A percentile compares a stretch with the other conserved stretches of the same genome.
Evolutionary conservation across 2,113 vertebrate species (phyloP).

Genomic region (Saccopteryx leptura): DNA sequence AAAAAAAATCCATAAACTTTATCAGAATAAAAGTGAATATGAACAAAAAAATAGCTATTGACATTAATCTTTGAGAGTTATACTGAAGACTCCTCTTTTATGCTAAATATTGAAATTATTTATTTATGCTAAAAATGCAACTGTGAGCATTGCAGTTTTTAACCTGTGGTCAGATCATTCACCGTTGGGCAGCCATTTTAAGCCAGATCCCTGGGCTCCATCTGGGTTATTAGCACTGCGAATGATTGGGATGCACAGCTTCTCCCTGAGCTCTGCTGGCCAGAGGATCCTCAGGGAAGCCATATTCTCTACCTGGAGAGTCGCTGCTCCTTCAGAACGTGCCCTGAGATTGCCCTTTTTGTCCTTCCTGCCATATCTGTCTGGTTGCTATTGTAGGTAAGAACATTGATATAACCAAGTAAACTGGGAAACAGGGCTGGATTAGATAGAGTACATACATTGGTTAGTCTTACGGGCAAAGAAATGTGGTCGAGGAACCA

Average conservation of each 20-base stretch:
- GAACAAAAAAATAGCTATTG: background rate
- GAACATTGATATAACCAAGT: background rate
- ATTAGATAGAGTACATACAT: background rate
- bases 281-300: background rate
- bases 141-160: background rate
- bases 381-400: background rate
- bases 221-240: background rate
- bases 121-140: constrained; percentile 17
- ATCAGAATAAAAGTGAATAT: background rate
- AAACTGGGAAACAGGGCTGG: background rate
- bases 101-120: constrained; percentile 5
- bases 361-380: background rate
- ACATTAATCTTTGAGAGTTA: constrained; percentile 1
- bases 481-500: background rate
- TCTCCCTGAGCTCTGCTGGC: background rate
- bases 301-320: background rate
- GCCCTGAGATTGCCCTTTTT: background rate
- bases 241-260: background rate
- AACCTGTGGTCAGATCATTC: background rate
- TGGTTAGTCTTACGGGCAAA: background rate
- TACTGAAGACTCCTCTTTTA: background rate
- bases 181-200: background rate
- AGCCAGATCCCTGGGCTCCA: background rate
- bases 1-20: background rate
- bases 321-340: background rate